Conservation (phyloP, 2,888 invertebrate species). For the Listrodromus nycthemerus region DNA sequence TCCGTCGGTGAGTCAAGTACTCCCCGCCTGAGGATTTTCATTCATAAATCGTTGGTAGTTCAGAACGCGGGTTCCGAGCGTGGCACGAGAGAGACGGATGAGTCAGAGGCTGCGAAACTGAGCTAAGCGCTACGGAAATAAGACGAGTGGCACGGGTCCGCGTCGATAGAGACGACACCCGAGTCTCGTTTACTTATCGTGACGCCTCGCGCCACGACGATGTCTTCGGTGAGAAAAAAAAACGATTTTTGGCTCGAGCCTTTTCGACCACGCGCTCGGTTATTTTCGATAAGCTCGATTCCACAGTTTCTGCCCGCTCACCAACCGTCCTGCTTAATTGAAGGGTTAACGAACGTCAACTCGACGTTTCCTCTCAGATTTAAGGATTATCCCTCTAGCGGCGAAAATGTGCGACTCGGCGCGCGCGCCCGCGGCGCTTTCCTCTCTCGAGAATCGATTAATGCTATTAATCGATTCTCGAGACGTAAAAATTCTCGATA, state of each 20-base stretch:
- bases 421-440: no score
- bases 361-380: slow-evolving; percentile 83
- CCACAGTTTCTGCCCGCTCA: neutral
- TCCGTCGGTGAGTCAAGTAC: slow-evolving; percentile 54
- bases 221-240: neutral
- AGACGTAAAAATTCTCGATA: neutral
- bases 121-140: slow-evolving; percentile 74
- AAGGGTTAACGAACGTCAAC: slow-evolving; percentile 84
- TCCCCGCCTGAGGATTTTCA: slow-evolving; percentile 77
- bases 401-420: no score
- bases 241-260: neutral
- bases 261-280: neutral
- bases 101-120: slow-evolving; percentile 68
- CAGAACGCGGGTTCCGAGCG: slow-evolving; percentile 64
- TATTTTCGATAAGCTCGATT: neutral
- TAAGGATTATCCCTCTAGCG: slow-evolving; percentile 77
- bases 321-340: slow-evolving; percentile 78
- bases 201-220: neutral
- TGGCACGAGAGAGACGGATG: slow-evolving; percentile 23
- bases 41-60: slow-evolving; percentile 78
- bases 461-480: neutral
- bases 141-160: slow-evolving; percentile 46
- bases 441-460: neutral
- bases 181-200: neutral
- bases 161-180: neutral